phyloP scores from a whole-genome alignment of 2,888 invertebrate species.

The Phalera bucephala region DNA sequence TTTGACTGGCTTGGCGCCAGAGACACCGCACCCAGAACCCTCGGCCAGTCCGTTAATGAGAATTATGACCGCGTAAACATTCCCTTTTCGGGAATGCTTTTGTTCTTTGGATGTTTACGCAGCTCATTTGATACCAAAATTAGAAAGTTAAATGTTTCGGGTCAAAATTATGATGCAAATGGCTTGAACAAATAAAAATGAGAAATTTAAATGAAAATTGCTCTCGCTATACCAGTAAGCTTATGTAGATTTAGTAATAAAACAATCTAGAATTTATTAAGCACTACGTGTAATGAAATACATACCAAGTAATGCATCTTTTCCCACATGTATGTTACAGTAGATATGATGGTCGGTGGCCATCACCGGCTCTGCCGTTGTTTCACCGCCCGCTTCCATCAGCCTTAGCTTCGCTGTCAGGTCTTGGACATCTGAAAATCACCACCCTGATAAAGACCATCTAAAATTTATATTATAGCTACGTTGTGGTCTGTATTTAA shows the following conservation, averaged over 20 bases:
- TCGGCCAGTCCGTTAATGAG: slow-evolving; percentile 44
- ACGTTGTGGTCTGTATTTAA: too few relatives aligned
- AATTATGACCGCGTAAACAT: slow-evolving; percentile 60
- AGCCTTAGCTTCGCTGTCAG: slow-evolving; percentile 87
- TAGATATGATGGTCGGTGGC: slow-evolving; percentile 73
- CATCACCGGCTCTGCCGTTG: slow-evolving; percentile 58
- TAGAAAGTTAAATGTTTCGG: slow-evolving; percentile 15
- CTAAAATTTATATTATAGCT: too few relatives aligned
- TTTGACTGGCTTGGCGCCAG: slow-evolving; percentile 62
- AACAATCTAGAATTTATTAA: too few relatives aligned
- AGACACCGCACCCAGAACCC: slow-evolving; percentile 30
- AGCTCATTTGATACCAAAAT: slow-evolving; percentile 22
- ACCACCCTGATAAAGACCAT: slow-evolving; percentile 2
- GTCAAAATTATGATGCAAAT: slow-evolving; percentile 10
- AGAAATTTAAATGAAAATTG: too few relatives aligned
- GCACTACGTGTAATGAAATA: too few relatives aligned
- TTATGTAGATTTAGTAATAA: too few relatives aligned
- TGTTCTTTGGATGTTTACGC: slow-evolving; percentile 26
- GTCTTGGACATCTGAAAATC: slow-evolving; percentile 86
- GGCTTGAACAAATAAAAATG: not conserved
- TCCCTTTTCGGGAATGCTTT: slow-evolving; percentile 54
- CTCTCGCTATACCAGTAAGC: too few relatives aligned
- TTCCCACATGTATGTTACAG: slow-evolving; percentile 73
- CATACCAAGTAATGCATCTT: slow-evolving; percentile 68
- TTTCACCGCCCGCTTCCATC: slow-evolving; percentile 80